Evolutionary conservation across 2,113 vertebrate genomes (phyloP), one percentile per base, ranked within the genome.

Genomic region (Austrofundulus limnaeus): DNA sequence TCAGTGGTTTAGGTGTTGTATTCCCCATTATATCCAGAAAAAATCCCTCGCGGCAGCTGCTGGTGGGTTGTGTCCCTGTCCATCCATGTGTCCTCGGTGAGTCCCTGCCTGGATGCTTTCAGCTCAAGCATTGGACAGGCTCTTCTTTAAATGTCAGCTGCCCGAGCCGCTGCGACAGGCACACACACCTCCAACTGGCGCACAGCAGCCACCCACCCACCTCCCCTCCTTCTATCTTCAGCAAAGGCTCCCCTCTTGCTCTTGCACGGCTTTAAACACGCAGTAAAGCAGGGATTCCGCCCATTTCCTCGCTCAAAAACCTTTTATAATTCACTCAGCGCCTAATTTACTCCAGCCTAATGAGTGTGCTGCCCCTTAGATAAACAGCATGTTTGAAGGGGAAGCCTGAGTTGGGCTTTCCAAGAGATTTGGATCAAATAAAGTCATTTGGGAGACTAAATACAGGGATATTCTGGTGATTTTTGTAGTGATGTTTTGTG

Each of bases 1-100:
- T 84, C 47, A 92, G 72, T 23, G 92, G 90, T 80, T 93, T 93
- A 38, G 89, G 92, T 79, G 92, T 85, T 56, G 90, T 85, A 42
- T 93, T 93, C 72, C 92, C 92, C 92, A 93, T 93, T 89, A 88
- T 87, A 79, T 82, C 78, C 86, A 83, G 56, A 68, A 66, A 85
- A 68, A 66, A 85, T 86, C 61, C 61, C 72, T 81, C 66, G 80
- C 82, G 69, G 86, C 80, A 62, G 80, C 73, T 84, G 90, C 45
- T 82, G 77, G 63, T 34, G 8, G 31, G 9, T 34, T 34, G 5
- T 10, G 31, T 34, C 74, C 82, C 72, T 70, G 82, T 80, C 79
- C 87, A 84, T 92, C 91, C 90, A 88, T 92, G 85, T 70, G 79
- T 74, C 58, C 70, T 39, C 84, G 59, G 24, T 39, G 63, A 31